Conservation (phyloP, 2,113 vertebrate species). For the Dicrurus megarhynchus region DNA sequence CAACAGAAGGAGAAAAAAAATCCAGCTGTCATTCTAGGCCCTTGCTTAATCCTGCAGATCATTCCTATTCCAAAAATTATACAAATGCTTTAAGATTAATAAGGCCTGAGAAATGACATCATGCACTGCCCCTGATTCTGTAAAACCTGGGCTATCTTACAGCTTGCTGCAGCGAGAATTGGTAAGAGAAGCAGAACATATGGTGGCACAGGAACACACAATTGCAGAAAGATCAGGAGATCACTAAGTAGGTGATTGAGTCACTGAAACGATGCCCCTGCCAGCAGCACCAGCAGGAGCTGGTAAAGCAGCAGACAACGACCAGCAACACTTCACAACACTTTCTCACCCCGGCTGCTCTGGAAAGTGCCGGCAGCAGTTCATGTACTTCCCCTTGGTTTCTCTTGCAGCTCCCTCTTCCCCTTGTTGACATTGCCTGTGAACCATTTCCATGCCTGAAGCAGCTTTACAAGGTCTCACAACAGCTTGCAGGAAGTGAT, state of each 20-base stretch:
- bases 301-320: neutral
- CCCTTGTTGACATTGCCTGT: conserved; percentile 18
- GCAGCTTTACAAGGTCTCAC: conserved; percentile 10
- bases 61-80: neutral
- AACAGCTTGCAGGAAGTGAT: neutral
- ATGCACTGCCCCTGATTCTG: neutral
- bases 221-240: neutral
- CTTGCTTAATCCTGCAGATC: neutral
- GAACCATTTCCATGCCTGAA: neutral
- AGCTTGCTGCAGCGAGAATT: neutral
- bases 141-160: neutral
- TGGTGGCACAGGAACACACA: neutral
- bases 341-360: neutral
- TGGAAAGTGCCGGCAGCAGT: neutral
- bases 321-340: neutral
- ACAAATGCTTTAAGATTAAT: neutral
- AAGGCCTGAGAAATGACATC: neutral
- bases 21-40: neutral
- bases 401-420: neutral
- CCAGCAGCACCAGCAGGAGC: neutral
- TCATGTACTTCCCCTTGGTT: neutral
- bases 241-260: neutral
- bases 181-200: neutral
- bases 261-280: neutral
- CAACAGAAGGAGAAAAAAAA: neutral